These are phyloP conservation scores for Zoroaster sp. DNA, from an alignment of 53 echinoderm and acorn worm species.

Conservation along the genomic window DNA sequence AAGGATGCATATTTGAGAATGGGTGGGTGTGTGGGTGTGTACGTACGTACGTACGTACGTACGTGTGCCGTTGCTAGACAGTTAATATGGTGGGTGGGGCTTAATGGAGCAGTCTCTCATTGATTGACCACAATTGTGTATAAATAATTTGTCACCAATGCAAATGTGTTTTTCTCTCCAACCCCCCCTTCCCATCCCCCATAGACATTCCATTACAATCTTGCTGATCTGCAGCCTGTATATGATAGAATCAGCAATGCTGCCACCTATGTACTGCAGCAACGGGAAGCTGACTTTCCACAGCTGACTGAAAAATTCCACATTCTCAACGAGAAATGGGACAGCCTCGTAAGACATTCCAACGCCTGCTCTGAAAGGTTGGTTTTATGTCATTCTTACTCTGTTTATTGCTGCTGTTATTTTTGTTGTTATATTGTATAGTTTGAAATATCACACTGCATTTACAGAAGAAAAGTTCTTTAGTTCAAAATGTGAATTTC, in stretches of 20 bases:
- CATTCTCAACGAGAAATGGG: conserved; percentile 65
- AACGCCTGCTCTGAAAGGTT: conserved; percentile 65
- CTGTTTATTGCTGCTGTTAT: not conserved
- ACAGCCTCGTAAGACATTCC: conserved; percentile 53
- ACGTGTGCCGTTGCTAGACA: no score
- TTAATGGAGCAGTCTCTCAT: no score
- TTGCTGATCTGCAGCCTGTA: conserved; percentile 66
- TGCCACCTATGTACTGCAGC: conserved; percentile 10
- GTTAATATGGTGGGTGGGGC: no score
- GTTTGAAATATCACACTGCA: no score
- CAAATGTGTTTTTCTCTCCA: no score
- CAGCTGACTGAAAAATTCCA: conserved; percentile 43
- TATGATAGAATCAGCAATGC: conserved; percentile 52
- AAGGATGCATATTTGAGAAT: no score
- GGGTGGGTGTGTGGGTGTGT: no score
- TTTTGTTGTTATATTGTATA: not conserved
- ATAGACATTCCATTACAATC: conserved; percentile 74
- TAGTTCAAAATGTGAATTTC: not conserved
- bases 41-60: no score
- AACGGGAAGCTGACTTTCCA: conserved; percentile 23
- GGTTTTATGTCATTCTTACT: not conserved
- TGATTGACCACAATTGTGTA: no score
- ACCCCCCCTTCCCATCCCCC: not conserved
- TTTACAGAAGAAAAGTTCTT: not conserved
- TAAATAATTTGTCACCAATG: no score